Conservation (phyloP, 2,797 vertebrate species). For the Sarcophilus harrisii region DNA sequence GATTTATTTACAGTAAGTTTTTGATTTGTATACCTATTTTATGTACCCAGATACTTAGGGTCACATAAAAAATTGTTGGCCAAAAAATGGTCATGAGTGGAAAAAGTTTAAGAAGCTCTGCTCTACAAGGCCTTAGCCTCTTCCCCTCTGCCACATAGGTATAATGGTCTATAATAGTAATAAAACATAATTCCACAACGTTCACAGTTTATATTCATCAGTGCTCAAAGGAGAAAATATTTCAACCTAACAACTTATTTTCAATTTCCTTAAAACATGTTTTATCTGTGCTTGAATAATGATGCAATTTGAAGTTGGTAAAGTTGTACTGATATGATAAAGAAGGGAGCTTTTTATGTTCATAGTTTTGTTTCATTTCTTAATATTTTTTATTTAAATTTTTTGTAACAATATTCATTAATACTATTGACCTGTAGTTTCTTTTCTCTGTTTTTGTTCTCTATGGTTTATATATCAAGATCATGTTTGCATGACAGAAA, state of each 20-base stretch:
- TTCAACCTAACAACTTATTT: neutral
- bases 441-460: neutral
- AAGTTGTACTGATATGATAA: neutral
- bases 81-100: too few relatives aligned
- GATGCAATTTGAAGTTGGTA: neutral
- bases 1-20: too few relatives aligned
- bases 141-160: neutral
- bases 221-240: neutral
- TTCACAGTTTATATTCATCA: neutral
- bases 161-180: neutral
- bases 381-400: neutral
- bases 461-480: neutral
- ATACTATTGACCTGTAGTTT: neutral
- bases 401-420: neutral
- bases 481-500: neutral
- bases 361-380: neutral
- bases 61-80: too few relatives aligned
- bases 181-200: neutral
- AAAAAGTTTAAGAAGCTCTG: neutral
- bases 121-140: neutral
- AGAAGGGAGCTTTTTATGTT: neutral
- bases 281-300: neutral
- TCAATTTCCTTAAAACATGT: neutral
- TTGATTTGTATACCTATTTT: too few relatives aligned
- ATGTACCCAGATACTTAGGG: too few relatives aligned